These are phyloP conservation scores for Poecilia gillii DNA, from an alignment of 2,797 vertebrate species.

Conservation along the genomic window DNA sequence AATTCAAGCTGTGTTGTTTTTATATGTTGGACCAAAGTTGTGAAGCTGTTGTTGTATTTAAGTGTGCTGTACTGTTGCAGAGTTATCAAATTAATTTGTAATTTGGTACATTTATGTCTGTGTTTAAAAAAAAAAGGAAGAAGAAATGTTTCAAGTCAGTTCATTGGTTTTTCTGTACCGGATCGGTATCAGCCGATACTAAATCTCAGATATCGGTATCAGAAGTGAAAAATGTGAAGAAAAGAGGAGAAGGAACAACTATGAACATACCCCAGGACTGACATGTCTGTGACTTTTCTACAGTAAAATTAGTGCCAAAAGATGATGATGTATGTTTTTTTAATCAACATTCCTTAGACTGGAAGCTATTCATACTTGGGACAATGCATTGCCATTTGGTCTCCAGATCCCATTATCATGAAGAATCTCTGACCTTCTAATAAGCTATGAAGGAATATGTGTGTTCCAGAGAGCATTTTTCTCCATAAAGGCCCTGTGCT, in stretches of 20 bases:
- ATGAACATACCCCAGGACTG: neutral
- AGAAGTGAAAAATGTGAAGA: neutral
- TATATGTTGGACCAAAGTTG: too few species aligned
- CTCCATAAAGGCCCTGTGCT: conserved; percentile 37
- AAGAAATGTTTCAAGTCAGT: too few species aligned
- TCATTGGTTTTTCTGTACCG: too few species aligned
- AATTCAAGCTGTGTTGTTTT: too few species aligned
- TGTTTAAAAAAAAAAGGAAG: too few species aligned
- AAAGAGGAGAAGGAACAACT: neutral
- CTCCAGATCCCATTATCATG: conserved; percentile 50
- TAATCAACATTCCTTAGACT: conserved; percentile 32
- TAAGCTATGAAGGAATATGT: conserved; percentile 51
- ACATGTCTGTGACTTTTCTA: conserved; percentile 9
- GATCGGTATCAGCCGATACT: too few species aligned
- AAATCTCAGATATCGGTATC: too few species aligned
- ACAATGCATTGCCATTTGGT: conserved; percentile 53
- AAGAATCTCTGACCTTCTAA: conserved; percentile 65
- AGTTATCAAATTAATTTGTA: too few species aligned
- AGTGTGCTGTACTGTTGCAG: too few species aligned
- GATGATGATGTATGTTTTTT: conserved; percentile 36
- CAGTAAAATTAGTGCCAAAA: conserved; percentile 24
- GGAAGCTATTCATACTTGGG: conserved; percentile 44
- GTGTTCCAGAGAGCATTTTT: conserved; percentile 41
- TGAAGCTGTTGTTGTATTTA: too few species aligned
- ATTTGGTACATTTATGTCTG: too few species aligned